Conservation (phyloP, 2,888 invertebrate species). For the Diarsia brunnea region DNA sequence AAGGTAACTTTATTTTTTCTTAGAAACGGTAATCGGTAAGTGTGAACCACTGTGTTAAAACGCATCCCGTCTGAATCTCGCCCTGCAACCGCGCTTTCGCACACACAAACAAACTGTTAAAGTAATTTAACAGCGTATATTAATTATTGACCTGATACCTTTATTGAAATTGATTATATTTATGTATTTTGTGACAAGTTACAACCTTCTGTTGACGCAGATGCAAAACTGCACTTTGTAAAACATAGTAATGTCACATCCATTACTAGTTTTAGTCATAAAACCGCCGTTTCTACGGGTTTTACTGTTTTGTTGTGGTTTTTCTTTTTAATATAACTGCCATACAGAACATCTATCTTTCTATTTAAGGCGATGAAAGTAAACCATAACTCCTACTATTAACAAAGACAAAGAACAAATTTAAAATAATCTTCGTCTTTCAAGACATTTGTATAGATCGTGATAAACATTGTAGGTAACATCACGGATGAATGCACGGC, state of each 20-base stretch:
- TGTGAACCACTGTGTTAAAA: too few species aligned
- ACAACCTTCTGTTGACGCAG: too few species aligned
- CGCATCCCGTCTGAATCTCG: too few species aligned
- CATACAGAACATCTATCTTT: background rate
- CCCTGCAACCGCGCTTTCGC: too few species aligned
- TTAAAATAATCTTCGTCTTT: background rate
- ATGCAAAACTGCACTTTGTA: too few species aligned
- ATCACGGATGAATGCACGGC: conserved; percentile 24
- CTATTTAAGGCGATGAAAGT: background rate
- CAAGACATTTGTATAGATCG: background rate
- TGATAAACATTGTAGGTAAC: background rate
- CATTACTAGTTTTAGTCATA: background rate
- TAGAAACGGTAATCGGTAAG: too few species aligned
- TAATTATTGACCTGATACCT: too few species aligned
- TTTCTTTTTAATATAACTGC: background rate
- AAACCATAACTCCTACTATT: background rate
- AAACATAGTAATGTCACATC: background rate
- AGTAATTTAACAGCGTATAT: too few species aligned
- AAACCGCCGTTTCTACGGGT: background rate
- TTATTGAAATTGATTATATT: too few species aligned
- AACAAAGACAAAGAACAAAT: background rate
- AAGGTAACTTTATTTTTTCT: too few species aligned
- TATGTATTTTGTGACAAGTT: too few species aligned
- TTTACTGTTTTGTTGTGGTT: background rate
- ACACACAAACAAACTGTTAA: too few species aligned